phyloP scores from a whole-genome alignment of 2,888 invertebrate species.

The Carterocephalus palaemon region DNA sequence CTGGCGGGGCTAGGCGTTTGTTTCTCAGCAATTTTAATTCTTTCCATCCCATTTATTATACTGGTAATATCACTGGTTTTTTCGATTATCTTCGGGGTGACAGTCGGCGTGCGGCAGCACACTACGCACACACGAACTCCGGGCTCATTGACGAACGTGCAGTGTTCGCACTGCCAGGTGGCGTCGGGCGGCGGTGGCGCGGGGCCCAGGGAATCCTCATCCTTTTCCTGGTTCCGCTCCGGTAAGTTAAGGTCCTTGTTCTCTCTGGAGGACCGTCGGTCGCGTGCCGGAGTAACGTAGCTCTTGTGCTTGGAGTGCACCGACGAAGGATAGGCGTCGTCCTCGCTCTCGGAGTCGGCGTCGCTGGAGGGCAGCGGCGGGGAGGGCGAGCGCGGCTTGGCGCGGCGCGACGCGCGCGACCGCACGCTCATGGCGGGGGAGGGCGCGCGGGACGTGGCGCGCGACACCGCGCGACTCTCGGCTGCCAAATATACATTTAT shows the following conservation, averaged over 20 bases:
- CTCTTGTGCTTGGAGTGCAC: neutral
- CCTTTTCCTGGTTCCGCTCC: constrained; percentile 27
- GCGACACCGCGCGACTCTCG: constrained; percentile 77
- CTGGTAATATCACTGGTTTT: constrained; percentile 31
- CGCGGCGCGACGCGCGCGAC: constrained; percentile 82
- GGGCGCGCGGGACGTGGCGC: constrained; percentile 81
- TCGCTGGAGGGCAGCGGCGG: constrained; percentile 72
- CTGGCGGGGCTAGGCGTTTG: constrained; percentile 31
- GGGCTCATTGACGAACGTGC: constrained; percentile 91
- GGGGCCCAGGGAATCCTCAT: constrained; percentile 57
- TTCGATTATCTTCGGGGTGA: constrained; percentile 48
- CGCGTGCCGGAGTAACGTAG: neutral
- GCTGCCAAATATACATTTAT: constrained; percentile 45
- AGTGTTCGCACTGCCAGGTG: constrained; percentile 93
- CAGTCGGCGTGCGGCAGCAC: constrained; percentile 89
- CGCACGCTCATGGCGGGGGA: constrained; percentile 84
- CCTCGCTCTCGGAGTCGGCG: constrained; percentile 81
- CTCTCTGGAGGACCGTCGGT: neutral
- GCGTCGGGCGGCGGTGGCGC: constrained; percentile 76
- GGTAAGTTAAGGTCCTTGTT: neutral
- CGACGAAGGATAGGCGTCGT: constrained; percentile 33
- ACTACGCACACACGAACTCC: constrained; percentile 89
- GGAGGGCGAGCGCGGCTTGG: constrained; percentile 61
- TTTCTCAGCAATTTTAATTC: constrained; percentile 37
- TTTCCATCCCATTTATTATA: constrained; percentile 39